These are phyloP conservation scores for Gallinago media DNA, from an alignment of 2,113 vertebrate species.

Conservation along the genomic window DNA sequence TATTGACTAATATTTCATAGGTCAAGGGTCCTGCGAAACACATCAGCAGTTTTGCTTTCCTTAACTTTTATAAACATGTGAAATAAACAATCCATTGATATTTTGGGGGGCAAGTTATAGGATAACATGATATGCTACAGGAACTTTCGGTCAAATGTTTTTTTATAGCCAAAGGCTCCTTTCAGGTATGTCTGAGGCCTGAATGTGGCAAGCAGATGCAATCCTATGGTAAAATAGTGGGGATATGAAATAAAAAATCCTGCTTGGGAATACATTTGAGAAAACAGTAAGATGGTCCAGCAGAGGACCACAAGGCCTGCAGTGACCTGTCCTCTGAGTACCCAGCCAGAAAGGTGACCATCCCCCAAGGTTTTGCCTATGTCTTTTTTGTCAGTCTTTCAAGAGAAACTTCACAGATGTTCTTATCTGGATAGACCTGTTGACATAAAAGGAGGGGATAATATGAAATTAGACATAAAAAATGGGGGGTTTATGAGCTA, in stretches of 20 bases:
- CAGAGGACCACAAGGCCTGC: neutral
- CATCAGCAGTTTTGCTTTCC: neutral
- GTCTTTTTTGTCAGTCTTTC: neutral
- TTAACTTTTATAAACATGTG: neutral
- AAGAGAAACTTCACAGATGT: neutral
- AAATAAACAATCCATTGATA: neutral
- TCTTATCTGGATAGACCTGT: neutral
- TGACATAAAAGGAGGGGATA: neutral
- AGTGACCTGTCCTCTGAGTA: neutral
- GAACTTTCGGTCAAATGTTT: neutral
- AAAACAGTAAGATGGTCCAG: neutral
- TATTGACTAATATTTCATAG: neutral
- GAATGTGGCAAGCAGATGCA: neutral
- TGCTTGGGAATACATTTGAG: neutral
- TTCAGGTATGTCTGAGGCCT: neutral
- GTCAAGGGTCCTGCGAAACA: neutral
- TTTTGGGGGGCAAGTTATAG: neutral
- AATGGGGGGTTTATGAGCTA: neutral
- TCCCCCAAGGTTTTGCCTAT: neutral
- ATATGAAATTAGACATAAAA: neutral
- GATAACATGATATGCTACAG: fast-evolving
- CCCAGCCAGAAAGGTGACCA: neutral
- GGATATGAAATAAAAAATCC: neutral
- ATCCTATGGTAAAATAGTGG: no score
- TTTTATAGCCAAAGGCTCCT: neutral